These are phyloP conservation scores for Virgularia gustaviana DNA, from an alignment of 92 coral and sea anemone genomes.

Conservation along the genomic window DNA sequence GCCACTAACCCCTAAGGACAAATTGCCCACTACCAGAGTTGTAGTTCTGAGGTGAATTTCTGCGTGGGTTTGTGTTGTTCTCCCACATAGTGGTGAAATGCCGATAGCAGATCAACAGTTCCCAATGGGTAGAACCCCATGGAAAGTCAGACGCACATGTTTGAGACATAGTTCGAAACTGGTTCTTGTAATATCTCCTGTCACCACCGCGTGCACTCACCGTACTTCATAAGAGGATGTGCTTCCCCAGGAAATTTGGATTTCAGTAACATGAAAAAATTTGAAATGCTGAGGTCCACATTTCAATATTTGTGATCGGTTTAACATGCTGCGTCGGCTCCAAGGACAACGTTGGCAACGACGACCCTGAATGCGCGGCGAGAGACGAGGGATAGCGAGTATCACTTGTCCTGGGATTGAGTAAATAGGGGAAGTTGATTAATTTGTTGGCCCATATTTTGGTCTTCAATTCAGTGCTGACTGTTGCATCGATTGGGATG, in stretches of 20 bases:
- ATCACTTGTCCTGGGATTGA: neutral
- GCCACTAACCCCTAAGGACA: too few species aligned
- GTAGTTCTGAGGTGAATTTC: too few species aligned
- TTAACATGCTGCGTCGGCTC: conserved; percentile 5
- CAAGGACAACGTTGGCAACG: conserved; percentile 9
- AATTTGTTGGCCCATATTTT: conserved; percentile 55
- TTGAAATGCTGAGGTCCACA: conserved; percentile 33
- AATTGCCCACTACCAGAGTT: too few species aligned
- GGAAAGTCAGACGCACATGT: too few species aligned
- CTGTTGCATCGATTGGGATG: conserved; percentile 48
- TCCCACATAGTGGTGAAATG: too few species aligned
- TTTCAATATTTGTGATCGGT: conserved; percentile 7
- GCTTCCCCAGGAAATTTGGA: conserved; percentile 19
- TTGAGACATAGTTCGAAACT: too few species aligned
- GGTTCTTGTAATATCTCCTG: too few species aligned
- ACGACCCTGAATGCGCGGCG: neutral
- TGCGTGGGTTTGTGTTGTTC: too few species aligned
- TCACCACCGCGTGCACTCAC: too few species aligned
- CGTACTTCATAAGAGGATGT: conserved; percentile 28
- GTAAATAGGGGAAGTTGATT: conserved; percentile 31
- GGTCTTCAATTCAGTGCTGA: conserved; percentile 41
- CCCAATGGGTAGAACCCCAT: too few species aligned
- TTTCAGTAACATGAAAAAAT: conserved; percentile 16
- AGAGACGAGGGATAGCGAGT: neutral
- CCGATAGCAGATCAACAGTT: too few species aligned